Evolutionary conservation across 1,140 invertebrate species (phyloP).

Genomic region (Bicyclus anynana): DNA sequence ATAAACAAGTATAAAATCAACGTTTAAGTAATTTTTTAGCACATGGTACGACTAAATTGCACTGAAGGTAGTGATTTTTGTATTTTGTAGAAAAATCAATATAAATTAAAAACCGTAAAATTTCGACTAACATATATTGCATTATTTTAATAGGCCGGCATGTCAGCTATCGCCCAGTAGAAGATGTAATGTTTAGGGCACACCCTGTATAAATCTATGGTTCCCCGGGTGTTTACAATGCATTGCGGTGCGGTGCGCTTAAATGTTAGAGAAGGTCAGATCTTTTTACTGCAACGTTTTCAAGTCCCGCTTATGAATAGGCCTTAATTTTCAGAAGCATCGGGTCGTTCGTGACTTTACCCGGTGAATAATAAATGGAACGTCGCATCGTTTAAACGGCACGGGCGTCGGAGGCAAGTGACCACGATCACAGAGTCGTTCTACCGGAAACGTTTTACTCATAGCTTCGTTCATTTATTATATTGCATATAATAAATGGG

Average conservation of each 20-base stretch:
- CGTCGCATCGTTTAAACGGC: not conserved
- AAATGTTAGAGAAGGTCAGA: not conserved
- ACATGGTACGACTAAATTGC: too few species aligned
- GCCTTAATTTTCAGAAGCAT: not conserved
- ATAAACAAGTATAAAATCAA: too few species aligned
- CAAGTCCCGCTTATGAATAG: not conserved
- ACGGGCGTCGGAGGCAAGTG: not conserved
- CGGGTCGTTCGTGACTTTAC: not conserved
- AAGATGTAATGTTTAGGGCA: not conserved
- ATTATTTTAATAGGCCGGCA: too few species aligned
- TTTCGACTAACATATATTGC: too few species aligned
- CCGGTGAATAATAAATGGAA: constrained; percentile 53
- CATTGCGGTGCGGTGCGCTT: not conserved
- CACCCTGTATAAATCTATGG: too few species aligned
- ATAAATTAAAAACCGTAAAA: too few species aligned
- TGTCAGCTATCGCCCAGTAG: not conserved
- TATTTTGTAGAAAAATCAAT: too few species aligned
- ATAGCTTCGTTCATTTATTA: too few species aligned
- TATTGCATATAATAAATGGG: too few species aligned
- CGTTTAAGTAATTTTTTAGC: too few species aligned
- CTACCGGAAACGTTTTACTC: not conserved
- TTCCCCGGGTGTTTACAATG: not conserved
- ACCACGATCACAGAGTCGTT: not conserved
- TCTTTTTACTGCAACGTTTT: not conserved
- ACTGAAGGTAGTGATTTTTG: too few species aligned